These are phyloP conservation scores for Spongilla lacustris DNA, from an alignment of 37 sponge, comb jelly and placozoan genomes.

Conservation along the genomic window DNA sequence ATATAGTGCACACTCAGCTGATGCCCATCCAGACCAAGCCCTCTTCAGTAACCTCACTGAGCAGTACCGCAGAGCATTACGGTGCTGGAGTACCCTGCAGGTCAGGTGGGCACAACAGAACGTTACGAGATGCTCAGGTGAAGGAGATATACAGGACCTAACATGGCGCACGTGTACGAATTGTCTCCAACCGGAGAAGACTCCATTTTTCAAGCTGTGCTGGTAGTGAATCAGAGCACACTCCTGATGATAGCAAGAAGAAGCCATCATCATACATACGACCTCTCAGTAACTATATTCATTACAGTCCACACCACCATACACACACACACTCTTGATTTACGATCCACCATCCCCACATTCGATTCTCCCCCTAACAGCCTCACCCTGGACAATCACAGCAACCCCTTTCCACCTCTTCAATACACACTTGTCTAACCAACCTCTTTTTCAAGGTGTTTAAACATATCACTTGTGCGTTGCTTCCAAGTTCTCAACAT, in stretches of 20 bases:
- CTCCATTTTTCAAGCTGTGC: neutral
- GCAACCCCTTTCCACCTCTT: neutral
- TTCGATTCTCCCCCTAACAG: too few species aligned
- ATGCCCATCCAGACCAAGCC: constrained; percentile 40
- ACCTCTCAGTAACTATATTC: too few species aligned
- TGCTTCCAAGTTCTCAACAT: constrained; percentile 21
- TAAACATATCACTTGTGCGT: constrained; percentile 4
- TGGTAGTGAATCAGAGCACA: neutral
- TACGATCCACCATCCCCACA: too few species aligned
- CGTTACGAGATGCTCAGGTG: too few species aligned
- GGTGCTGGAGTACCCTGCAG: neutral
- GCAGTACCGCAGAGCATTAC: neutral
- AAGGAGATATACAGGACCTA: too few species aligned
- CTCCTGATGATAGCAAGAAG: neutral
- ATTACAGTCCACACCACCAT: too few species aligned
- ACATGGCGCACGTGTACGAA: neutral
- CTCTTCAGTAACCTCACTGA: neutral
- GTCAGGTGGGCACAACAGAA: too few species aligned
- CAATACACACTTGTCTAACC: neutral
- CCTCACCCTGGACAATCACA: too few species aligned
- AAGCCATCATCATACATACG: too few species aligned
- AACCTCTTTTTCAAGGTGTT: constrained; percentile 28
- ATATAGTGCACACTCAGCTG: constrained; percentile 25
- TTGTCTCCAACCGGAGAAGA: neutral
- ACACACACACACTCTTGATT: too few species aligned